Evolutionary conservation across 2,797 vertebrate genomes (phyloP), one percentile per base, ranked within the genome.

Genomic region (Tapirus indicus): DNA sequence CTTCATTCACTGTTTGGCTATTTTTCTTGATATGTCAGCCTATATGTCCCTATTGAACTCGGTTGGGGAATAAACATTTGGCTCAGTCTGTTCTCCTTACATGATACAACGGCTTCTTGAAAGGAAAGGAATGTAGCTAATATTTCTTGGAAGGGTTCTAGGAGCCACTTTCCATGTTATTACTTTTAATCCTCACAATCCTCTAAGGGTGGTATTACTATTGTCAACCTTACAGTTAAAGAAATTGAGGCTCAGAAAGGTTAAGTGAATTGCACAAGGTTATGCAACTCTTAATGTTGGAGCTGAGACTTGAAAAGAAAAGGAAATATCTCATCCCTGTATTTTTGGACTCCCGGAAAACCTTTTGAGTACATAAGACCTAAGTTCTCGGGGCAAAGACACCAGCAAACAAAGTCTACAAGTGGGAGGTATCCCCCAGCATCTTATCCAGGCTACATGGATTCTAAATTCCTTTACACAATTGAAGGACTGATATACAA

Each of bases 391-490:
- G 1, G 7, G 23, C 1, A 74, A 54, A 41, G 23, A 54, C 10
- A 52, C 2, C 11, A 21, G 41, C 11, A 78, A 78, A 66, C 25
- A 56, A 38, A 49, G 8, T 64, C 23, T 64, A 1, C 69, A 80
- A 91, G 18, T 58, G 0, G 27, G 27, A 78, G 23, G 38, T 75
- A 13, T 29, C 13, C 2, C n/a, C 80, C 38, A 35, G 52, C 72
- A 60, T 88, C 60, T 95, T n/a, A 69, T 64, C 49, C 17, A 25
- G 38, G 66, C 66, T 2, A 6, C 14, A 62, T 68, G 0, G 52
- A 64, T 62, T 93, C 49, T 88, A 44, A 86, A 92, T 78, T 64
- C 10, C n/a, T 82, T 95, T 69, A 74, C 49, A 82, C 10, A 54
- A 52, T 32, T 71, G 9, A 85, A 56, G 25, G 38, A 72, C 11